phyloP scores from a whole-genome alignment of 2,113 vertebrate genomes.

The Anoplopoma fimbria region DNA sequence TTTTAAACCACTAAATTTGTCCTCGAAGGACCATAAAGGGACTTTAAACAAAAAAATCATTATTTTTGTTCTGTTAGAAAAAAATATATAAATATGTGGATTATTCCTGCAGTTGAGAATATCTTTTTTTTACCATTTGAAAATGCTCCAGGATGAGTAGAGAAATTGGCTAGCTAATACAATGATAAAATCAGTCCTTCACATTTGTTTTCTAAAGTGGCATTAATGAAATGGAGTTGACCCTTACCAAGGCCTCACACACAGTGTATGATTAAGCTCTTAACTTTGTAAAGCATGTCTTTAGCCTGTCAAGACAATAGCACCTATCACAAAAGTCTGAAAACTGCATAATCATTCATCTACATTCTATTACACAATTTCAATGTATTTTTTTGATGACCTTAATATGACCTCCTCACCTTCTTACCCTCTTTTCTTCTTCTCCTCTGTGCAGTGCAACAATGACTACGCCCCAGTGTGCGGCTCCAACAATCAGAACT shows the following conservation, averaged over 20 bases:
- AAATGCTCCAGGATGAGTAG: not conserved
- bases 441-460: constrained; percentile 88
- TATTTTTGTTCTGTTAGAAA: not conserved
- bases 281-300: not conserved
- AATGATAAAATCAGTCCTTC: not conserved
- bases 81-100: too few species aligned
- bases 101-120: not conserved
- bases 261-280: not conserved
- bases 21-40: not conserved
- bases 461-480: constrained; percentile 98
- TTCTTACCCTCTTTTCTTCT: not conserved
- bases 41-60: not conserved
- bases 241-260: not conserved
- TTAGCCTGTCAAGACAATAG: not conserved
- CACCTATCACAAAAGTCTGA: not conserved
- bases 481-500: constrained; percentile 98
- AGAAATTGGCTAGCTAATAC: not conserved
- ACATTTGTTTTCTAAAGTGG: not conserved
- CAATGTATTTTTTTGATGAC: not conserved
- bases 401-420: not conserved
- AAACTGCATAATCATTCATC: not conserved
- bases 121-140: not conserved
- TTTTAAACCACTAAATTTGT: not conserved
- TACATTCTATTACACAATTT: not conserved
- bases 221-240: constrained; percentile 11